Conservation (phyloP, 2,113 vertebrate species). For the Ptychochromis oligacanthus region DNA sequence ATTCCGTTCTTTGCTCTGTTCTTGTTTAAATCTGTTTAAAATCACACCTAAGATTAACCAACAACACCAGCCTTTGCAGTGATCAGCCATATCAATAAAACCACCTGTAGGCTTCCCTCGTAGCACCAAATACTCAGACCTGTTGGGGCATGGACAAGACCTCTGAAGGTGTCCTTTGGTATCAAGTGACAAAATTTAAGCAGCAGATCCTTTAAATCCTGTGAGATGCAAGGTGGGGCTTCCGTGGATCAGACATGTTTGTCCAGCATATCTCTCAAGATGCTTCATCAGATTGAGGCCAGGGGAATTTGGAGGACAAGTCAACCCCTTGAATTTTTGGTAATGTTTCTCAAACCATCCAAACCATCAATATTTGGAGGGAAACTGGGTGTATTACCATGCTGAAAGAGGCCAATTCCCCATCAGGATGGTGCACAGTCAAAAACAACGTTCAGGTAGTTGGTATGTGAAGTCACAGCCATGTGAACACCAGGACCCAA, state of each 20-base stretch:
- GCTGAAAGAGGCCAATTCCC: not conserved
- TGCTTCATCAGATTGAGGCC: not conserved
- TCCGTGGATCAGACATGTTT: conserved; percentile 2
- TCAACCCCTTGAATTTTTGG: not conserved
- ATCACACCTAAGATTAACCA: not conserved
- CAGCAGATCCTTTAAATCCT: conserved; percentile 8
- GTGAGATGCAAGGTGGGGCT: not conserved
- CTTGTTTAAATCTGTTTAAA: not conserved
- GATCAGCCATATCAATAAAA: not conserved
- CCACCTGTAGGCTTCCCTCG: not conserved
- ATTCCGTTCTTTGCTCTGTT: not conserved
- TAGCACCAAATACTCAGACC: not conserved
- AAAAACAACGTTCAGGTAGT: not conserved
- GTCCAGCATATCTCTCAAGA: conserved; percentile 1
- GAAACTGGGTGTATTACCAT: not conserved
- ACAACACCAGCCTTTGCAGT: not conserved
- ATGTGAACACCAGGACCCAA: not conserved
- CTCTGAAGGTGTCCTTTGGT: not conserved
- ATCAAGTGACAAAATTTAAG: not conserved
- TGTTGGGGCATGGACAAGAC: not conserved
- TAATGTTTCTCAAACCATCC: not conserved
- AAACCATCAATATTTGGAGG: not conserved
- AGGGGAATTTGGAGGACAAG: not conserved
- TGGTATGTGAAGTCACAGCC: not conserved
- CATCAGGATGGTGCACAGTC: not conserved